phyloP scores from a whole-genome alignment of 1,140 invertebrate species.

The Drosophila orena region DNA sequence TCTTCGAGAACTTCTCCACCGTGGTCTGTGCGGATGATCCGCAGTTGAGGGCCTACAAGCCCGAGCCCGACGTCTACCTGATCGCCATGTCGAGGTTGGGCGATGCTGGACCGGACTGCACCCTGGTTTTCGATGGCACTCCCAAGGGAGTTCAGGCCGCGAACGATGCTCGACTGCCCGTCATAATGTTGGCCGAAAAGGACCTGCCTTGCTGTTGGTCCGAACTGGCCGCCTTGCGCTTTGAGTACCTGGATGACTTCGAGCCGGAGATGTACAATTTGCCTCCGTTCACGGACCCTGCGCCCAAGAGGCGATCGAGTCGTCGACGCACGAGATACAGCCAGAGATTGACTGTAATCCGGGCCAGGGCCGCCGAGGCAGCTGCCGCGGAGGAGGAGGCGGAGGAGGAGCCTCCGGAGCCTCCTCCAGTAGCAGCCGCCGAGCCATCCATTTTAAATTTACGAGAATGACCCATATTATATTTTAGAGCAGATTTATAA shows the following conservation, averaged over 20 bases:
- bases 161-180: conserved; percentile 93
- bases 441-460: not conserved
- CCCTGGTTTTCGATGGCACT: conserved; percentile 97
- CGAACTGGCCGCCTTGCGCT: conserved; percentile 88
- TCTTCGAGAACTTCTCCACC: conserved; percentile 92
- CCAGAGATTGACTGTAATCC: not conserved
- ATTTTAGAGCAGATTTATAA: no score
- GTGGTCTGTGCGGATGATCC: conserved; percentile 94
- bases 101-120: conserved; percentile 90
- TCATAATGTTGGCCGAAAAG: conserved; percentile 94
- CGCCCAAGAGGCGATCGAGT: not conserved
- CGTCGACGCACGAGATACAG: not conserved
- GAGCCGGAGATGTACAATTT: conserved; percentile 94
- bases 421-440: no score
- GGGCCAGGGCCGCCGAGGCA: not conserved
- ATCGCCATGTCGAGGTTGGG: conserved; percentile 93
- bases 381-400: not conserved
- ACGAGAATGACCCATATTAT: not conserved
- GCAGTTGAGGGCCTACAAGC: conserved; percentile 95
- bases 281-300: conserved; percentile 85
- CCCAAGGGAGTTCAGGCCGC: conserved; percentile 94
- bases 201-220: conserved; percentile 87
- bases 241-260: conserved; percentile 92
- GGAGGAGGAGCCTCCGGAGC: not conserved
- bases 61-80: conserved; percentile 96